These are phyloP conservation scores for Hylia prasina DNA, from an alignment of 2,113 vertebrate genomes.

Conservation along the genomic window DNA sequence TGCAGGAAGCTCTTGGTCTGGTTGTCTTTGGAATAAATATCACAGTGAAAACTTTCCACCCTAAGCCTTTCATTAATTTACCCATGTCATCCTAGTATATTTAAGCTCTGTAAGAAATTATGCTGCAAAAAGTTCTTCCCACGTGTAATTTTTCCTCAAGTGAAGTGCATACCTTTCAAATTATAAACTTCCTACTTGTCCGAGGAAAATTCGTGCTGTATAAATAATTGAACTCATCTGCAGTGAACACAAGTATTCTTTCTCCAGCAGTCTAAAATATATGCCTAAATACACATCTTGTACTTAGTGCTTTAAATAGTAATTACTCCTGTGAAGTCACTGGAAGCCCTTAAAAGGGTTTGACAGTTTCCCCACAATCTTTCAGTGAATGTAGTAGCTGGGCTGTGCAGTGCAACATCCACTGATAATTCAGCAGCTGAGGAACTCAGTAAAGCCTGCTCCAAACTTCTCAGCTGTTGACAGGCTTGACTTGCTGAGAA, in stretches of 20 bases:
- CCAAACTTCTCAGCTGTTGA: conserved; percentile 86
- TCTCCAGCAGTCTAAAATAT: conserved; percentile 49
- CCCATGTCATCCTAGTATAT: background rate
- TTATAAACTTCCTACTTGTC: conserved; percentile 53
- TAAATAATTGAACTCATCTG: conserved; percentile 64
- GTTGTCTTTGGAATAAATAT: conserved; percentile 28
- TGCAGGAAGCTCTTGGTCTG: background rate
- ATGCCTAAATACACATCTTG: conserved; percentile 44
- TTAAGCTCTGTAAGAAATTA: conserved; percentile 22
- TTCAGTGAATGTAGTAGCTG: conserved; percentile 52
- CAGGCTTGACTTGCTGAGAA: conserved; percentile 86
- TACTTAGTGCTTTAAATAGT: conserved; percentile 62
- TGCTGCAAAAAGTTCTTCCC: conserved; percentile 2
- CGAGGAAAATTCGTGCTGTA: conserved; percentile 55
- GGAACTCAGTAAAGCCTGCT: conserved; percentile 77
- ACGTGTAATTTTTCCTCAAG: conserved; percentile 37
- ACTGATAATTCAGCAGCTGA: conserved; percentile 85
- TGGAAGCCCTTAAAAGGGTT: conserved; percentile 70
- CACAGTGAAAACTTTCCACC: conserved; percentile 22
- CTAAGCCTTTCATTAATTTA: conserved; percentile 39
- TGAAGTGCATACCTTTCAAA: conserved; percentile 45
- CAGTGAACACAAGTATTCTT: conserved; percentile 42
- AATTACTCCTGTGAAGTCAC: conserved; percentile 63
- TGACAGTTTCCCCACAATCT: conserved; percentile 56
- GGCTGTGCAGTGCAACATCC: conserved; percentile 53